Evolutionary conservation across 2,888 invertebrate genomes (phyloP).

Genomic region (Oscheius sp.): DNA sequence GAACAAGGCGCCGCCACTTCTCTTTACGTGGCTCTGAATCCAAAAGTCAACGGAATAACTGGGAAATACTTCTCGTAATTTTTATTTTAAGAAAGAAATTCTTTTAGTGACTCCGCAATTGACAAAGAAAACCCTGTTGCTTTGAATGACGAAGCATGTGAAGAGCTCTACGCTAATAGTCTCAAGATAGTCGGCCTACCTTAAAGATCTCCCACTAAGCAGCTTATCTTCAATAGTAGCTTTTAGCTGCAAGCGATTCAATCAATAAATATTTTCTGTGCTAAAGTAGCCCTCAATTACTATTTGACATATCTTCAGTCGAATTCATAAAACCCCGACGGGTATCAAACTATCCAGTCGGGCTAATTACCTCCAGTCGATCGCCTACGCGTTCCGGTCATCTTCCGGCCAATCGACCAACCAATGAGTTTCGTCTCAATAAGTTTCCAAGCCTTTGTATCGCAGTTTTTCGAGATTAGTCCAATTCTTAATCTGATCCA

Average conservation of each 20-base stretch:
- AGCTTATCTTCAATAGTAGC: no score
- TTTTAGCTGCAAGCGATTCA: no score
- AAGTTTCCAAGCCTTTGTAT: conserved; percentile 63
- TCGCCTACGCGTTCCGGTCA: not conserved
- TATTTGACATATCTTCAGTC: no score
- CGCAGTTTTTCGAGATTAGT: conserved; percentile 64
- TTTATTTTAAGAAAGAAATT: not conserved
- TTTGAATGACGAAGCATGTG: conserved; percentile 57
- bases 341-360: no score
- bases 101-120: conserved; percentile 56
- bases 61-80: conserved; percentile 78
- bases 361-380: no score
- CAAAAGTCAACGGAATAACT: conserved; percentile 79
- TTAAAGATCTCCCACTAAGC: no score
- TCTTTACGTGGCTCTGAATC: conserved; percentile 81
- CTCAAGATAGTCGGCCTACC: conserved; percentile 34
- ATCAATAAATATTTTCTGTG: no score
- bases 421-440: conserved; percentile 33
- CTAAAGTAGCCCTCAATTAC: no score
- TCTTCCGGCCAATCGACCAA: conserved; percentile 25
- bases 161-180: conserved; percentile 66
- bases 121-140: conserved; percentile 48
- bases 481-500: not conserved
- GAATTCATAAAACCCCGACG: no score
- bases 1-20: conserved; percentile 83